Percentiles rank a stretch among this genome's conserved stretches.
These are phyloP conservation scores for Antedon mediterranea DNA, from an alignment of 53 echinoderm and acorn worm genomes.

Conservation along the genomic window DNA sequence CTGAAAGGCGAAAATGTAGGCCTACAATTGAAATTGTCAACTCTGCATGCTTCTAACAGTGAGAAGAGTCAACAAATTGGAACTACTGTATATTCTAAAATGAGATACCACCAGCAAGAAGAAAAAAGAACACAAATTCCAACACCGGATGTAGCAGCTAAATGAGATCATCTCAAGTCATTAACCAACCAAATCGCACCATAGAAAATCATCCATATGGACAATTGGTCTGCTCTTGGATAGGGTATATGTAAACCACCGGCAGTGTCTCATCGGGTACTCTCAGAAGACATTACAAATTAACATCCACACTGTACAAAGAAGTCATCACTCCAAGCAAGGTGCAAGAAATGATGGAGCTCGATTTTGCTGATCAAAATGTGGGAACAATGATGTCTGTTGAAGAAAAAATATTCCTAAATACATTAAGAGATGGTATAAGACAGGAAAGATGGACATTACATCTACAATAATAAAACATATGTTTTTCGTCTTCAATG, in stretches of 20 bases:
- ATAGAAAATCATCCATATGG: neutral
- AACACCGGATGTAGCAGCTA: neutral
- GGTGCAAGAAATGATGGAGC: constrained; percentile 10
- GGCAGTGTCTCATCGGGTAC: neutral
- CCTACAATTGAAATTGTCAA: too few species aligned
- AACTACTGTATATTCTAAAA: neutral
- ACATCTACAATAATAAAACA: too few species aligned
- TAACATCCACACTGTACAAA: neutral
- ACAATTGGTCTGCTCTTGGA: neutral
- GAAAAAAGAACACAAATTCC: neutral
- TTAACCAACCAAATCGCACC: neutral
- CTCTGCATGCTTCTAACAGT: too few species aligned
- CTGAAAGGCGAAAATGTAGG: too few species aligned
- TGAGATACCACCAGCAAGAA: neutral
- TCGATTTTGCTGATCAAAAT: constrained; percentile 15
- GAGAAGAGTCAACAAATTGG: too few species aligned
- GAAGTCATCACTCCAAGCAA: constrained; percentile 1
- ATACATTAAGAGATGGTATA: constrained; percentile 16
- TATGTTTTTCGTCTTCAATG: too few species aligned
- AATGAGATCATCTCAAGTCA: neutral
- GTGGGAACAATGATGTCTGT: constrained; percentile 7
- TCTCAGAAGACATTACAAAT: too few species aligned
- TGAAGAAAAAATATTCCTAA: constrained; percentile 12
- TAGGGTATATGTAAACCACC: neutral
- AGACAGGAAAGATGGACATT: constrained; percentile 22